Evolutionary conservation across 1,140 invertebrate genomes (phyloP).

Genomic region (Temnothorax nylanderi): DNA sequence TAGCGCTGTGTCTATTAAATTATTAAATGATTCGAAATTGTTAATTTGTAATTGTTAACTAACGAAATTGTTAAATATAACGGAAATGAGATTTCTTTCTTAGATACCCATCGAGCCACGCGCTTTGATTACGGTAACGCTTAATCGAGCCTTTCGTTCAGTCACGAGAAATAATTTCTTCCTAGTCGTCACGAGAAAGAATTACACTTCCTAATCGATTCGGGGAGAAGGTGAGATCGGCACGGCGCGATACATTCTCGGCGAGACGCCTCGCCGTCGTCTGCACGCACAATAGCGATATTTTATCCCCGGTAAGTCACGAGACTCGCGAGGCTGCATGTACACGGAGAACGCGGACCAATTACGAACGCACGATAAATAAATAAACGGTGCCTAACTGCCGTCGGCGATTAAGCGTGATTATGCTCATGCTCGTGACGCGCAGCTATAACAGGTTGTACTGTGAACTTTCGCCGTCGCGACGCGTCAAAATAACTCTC

Average conservation of each 20-base stretch:
- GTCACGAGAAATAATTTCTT: conserved; percentile 34
- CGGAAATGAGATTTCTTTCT: not conserved
- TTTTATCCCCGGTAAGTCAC: conserved; percentile 47
- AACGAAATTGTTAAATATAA: not conserved
- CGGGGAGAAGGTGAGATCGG: conserved; percentile 29
- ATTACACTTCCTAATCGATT: conserved; percentile 19
- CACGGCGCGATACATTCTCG: not conserved
- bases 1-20: not conserved
- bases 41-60: not conserved
- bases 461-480: conserved; percentile 58
- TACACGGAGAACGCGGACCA: not conserved
- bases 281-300: conserved; percentile 53
- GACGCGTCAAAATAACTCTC: conserved; percentile 38
- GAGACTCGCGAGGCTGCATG: not conserved
- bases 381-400: conserved; percentile 51
- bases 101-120: not conserved
- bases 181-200: conserved; percentile 20
- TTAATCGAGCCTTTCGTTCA: not conserved
- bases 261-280: conserved; percentile 33
- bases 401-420: conserved; percentile 45
- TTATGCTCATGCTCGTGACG: conserved; percentile 33
- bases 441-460: not conserved
- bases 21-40: not conserved
- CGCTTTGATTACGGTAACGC: not conserved
- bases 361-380: conserved; percentile 56